Conservation (phyloP, 2,113 vertebrate species). For the Archocentrus centrarchus region DNA sequence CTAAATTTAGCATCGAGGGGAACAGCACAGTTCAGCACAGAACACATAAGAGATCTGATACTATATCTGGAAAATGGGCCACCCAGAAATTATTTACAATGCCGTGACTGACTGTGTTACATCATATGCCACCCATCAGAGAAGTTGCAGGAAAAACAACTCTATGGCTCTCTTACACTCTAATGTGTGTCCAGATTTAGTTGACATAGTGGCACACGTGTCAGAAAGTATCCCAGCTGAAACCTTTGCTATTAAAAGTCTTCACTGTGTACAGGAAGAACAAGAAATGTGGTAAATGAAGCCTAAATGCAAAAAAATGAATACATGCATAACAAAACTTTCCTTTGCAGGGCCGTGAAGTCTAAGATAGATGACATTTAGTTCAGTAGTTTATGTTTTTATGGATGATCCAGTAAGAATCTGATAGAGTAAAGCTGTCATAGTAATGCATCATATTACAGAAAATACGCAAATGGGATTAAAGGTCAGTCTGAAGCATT, state of each 20-base stretch:
- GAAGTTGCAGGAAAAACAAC: not conserved
- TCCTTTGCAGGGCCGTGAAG: not conserved
- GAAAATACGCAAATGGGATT: rapidly evolving
- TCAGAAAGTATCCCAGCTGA: not conserved
- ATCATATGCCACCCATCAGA: not conserved
- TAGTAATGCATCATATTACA: not conserved
- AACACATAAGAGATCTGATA: not conserved
- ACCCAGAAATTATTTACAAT: slow-evolving; percentile 1
- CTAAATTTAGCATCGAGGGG: slow-evolving; percentile 49
- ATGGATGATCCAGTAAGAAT: not conserved
- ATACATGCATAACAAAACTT: not conserved
- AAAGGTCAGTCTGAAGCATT: not conserved
- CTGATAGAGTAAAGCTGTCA: not conserved
- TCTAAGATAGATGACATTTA: not conserved
- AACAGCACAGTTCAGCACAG: slow-evolving; percentile 48
- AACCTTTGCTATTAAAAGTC: not conserved
- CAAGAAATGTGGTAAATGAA: not conserved
- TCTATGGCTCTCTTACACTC: not conserved
- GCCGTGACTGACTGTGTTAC: not conserved
- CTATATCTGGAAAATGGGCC: slow-evolving; percentile 31
- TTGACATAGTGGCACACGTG: slow-evolving; percentile 25
- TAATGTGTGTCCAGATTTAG: not conserved
- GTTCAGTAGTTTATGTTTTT: not conserved
- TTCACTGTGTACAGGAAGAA: too few species aligned
- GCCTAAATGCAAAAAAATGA: not conserved